phyloP scores from a whole-genome alignment of 1,140 invertebrate species.

The Argopecten irradians region DNA sequence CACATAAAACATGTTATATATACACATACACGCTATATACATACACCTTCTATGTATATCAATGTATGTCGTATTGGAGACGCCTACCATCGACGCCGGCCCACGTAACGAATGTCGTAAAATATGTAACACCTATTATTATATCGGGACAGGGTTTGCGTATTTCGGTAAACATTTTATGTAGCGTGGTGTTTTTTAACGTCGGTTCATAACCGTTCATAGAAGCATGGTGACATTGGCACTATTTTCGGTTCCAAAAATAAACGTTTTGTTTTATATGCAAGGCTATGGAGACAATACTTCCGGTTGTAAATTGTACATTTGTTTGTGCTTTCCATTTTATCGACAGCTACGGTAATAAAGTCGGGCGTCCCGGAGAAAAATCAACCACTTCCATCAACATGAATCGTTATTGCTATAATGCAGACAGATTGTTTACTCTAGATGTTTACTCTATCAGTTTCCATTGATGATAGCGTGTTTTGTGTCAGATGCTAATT shows the following conservation, averaged over 20 bases:
- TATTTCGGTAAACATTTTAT: neutral
- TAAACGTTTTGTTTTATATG: neutral
- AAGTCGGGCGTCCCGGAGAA: too few species aligned
- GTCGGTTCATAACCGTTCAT: neutral
- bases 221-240: neutral
- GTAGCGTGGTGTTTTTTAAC: neutral
- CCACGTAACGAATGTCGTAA: neutral
- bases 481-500: too few species aligned
- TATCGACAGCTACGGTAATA: too few species aligned
- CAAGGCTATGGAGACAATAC: neutral
- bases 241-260: neutral
- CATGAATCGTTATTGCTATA: too few species aligned
- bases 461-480: too few species aligned
- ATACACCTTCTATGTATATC: too few species aligned
- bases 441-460: too few species aligned
- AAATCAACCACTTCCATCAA: too few species aligned
- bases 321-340: neutral
- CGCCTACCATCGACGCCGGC: neutral
- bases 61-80: neutral
- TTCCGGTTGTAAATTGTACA: neutral
- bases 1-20: too few species aligned
- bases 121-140: neutral
- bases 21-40: too few species aligned
- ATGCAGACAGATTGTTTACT: too few species aligned
- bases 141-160: neutral